phyloP scores from a whole-genome alignment of 2,888 invertebrate genomes.

The Drosophila leonis region DNA sequence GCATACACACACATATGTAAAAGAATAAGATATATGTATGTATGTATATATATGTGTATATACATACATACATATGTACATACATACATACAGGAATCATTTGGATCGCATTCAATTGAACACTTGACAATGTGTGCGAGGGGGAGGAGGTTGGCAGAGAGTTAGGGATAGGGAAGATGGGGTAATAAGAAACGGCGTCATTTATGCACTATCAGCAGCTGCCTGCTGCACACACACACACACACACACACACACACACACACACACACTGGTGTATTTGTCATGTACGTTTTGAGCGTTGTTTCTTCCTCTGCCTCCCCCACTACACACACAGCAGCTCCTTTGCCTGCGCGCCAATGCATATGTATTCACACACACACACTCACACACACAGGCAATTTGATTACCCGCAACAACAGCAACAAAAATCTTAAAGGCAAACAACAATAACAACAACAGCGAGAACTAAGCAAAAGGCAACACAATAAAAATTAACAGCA shows the following conservation, averaged over 20 bases:
- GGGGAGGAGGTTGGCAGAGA: background rate
- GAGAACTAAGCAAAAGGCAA: slow-evolving; percentile 31
- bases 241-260: slow-evolving; percentile 9
- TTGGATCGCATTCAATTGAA: slow-evolving; percentile 13
- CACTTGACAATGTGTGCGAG: slow-evolving; percentile 11
- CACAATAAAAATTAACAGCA: slow-evolving; percentile 37
- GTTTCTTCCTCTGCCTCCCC: slow-evolving; percentile 1
- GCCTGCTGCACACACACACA: too few relatives aligned
- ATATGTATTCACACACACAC: background rate
- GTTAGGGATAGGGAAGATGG: slow-evolving; percentile 1
- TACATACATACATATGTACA: background rate
- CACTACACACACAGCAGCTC: slow-evolving; percentile 1
- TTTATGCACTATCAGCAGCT: slow-evolving; percentile 37
- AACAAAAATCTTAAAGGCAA: slow-evolving; percentile 35
- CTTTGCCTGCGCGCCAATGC: slow-evolving; percentile 2
- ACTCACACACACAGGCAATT: slow-evolving; percentile 48
- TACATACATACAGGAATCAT: slow-evolving; percentile 3
- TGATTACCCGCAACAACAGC: slow-evolving; percentile 73
- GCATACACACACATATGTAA: background rate
- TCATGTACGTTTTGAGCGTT: slow-evolving; percentile 10
- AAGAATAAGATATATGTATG: too few relatives aligned
- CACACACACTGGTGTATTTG: slow-evolving; percentile 3
- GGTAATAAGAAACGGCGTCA: slow-evolving; percentile 11
- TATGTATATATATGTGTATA: background rate
- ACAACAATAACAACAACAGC: slow-evolving; percentile 38